These are phyloP conservation scores for Epinephelus moara DNA, from an alignment of 2,113 vertebrate species.

Conservation along the genomic window DNA sequence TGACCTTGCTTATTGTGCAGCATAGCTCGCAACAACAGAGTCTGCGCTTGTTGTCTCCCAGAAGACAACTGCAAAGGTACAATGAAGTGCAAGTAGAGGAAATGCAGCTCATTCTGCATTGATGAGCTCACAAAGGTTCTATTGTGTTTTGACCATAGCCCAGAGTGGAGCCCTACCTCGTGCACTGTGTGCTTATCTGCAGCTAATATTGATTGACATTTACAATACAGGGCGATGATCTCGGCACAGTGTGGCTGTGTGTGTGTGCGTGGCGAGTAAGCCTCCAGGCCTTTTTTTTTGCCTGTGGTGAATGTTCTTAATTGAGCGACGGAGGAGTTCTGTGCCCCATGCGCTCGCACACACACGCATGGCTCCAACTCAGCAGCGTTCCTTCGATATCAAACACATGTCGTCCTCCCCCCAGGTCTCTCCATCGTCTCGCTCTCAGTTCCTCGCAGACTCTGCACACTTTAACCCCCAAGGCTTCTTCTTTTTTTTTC, in stretches of 20 bases:
- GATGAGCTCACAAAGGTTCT: neutral
- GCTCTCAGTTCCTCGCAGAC: constrained; percentile 21
- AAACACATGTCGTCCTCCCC: constrained; percentile 40
- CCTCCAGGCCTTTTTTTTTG: constrained; percentile 23
- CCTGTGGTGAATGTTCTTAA: constrained; percentile 49
- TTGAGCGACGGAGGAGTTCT: constrained; percentile 38
- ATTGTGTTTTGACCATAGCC: neutral
- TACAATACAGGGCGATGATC: constrained; percentile 9
- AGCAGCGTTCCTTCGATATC: constrained; percentile 39
- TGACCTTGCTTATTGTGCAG: constrained; percentile 1
- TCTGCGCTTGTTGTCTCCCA: neutral
- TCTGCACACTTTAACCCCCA: constrained; percentile 29
- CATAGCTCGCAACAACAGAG: no score
- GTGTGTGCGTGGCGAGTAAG: neutral
- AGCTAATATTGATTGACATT: constrained; percentile 54
- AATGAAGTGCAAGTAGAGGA: neutral
- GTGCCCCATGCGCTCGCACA: neutral
- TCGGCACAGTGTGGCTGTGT: neutral
- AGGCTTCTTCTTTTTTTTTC: neutral
- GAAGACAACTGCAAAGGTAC: neutral
- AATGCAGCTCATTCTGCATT: constrained; percentile 1
- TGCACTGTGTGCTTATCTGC: neutral
- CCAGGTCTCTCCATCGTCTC: constrained; percentile 17
- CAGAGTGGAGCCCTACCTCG: neutral
- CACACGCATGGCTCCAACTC: constrained; percentile 6